These are phyloP conservation scores for Dolichoris vasculosae DNA, from an alignment of 1,140 invertebrate species.

Conservation along the genomic window DNA sequence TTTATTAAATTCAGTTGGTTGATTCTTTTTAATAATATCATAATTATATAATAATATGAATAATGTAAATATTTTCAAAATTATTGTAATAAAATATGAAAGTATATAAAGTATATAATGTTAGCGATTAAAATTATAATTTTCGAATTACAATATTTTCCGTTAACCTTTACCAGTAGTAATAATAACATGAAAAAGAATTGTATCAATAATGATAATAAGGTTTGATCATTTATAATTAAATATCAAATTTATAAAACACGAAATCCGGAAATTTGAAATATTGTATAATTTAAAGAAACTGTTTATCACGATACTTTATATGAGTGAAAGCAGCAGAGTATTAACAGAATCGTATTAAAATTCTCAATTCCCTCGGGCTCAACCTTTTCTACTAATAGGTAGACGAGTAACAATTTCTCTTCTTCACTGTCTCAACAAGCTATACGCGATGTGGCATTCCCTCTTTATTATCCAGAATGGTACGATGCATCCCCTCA, in stretches of 20 bases:
- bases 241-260: not conserved
- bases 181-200: too few relatives aligned
- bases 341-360: not conserved
- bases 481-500: not conserved
- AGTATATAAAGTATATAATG: too few relatives aligned
- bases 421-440: slow-evolving; percentile 30
- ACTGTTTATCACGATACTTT: not conserved
- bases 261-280: too few relatives aligned
- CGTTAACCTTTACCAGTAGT: too few relatives aligned
- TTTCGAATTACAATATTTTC: too few relatives aligned
- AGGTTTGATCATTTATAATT: not conserved
- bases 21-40: too few relatives aligned
- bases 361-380: not conserved
- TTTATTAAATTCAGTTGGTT: not conserved
- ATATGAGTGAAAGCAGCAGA: not conserved
- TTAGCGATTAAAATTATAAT: too few relatives aligned
- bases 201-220: too few relatives aligned
- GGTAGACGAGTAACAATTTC: slow-evolving; percentile 13
- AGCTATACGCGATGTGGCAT: not conserved
- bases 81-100: too few relatives aligned
- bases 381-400: not conserved
- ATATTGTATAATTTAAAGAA: not conserved
- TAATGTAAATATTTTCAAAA: too few relatives aligned
- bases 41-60: too few relatives aligned
- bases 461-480: slow-evolving; percentile 28